Percentiles rank a stretch among this genome's conserved stretches.
Conservation (phyloP, 2,797 vertebrate genomes). For the Petrocephalus sullivani region DNA sequence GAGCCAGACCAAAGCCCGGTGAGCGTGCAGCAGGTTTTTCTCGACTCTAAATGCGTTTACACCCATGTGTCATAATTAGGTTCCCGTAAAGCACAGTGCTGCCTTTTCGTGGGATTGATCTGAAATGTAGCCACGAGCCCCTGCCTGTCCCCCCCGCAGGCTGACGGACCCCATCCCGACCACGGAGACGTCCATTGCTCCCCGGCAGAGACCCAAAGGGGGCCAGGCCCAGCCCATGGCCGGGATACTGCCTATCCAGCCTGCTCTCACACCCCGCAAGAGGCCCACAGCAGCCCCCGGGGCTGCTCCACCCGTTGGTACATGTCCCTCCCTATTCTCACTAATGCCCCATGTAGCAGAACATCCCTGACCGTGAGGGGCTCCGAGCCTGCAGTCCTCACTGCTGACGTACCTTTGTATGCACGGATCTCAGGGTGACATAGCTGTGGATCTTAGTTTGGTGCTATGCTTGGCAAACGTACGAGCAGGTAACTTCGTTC, state of each 20-base stretch:
- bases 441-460: not conserved
- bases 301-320: conserved; percentile 68
- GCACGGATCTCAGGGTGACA: not conserved
- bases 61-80: not conserved
- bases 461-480: not conserved
- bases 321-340: conserved; percentile 16
- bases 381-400: not conserved
- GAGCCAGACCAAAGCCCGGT: conserved; percentile 94
- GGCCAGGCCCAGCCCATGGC: conserved; percentile 87
- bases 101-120: not conserved
- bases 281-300: conserved; percentile 68
- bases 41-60: not conserved
- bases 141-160: conserved; percentile 50
- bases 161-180: conserved; percentile 91
- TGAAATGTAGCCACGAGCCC: not conserved
- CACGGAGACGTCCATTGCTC: conserved; percentile 91
- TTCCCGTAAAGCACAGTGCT: not conserved
- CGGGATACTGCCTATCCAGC: conserved; percentile 92
- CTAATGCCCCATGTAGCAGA: not conserved
- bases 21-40: conserved; percentile 29
- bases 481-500: not conserved
- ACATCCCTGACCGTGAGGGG: conserved; percentile 11
- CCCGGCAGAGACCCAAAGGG: conserved; percentile 92
- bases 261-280: conserved; percentile 88
- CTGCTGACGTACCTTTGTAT: not conserved